A percentile compares a stretch with the other conserved stretches of the same genome.
Conservation (phyloP, 2,113 vertebrate genomes). For the Erpornis zantholeuca region DNA sequence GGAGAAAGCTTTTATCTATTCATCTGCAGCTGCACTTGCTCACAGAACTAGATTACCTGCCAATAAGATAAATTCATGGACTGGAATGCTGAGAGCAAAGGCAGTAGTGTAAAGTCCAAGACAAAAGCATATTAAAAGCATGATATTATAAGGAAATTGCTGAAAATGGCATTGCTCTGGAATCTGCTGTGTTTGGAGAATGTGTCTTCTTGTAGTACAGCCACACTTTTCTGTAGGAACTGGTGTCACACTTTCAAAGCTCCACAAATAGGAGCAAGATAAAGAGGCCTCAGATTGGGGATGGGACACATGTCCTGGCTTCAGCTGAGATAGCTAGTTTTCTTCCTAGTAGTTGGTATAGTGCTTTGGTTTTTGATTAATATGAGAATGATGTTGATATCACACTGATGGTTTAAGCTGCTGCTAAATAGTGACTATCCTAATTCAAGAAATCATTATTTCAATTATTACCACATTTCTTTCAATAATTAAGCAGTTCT, state of each 20-base stretch:
- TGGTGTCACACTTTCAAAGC: neutral
- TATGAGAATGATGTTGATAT: neutral
- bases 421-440: neutral
- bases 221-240: neutral
- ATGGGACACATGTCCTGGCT: neutral
- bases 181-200: neutral
- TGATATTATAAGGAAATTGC: neutral
- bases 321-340: neutral
- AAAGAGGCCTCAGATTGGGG: neutral
- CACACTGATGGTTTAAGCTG: neutral
- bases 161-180: neutral
- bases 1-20: neutral
- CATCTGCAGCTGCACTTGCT: neutral
- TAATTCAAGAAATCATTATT: neutral
- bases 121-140: neutral
- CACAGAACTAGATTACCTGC: neutral
- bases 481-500: neutral
- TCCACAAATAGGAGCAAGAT: neutral
- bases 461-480: neutral
- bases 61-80: neutral
- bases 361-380: neutral
- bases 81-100: neutral
- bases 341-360: neutral
- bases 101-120: neutral
- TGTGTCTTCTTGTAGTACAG: accelerated